Base-by-base conservation (phyloP, 2,113 vertebrate genomes). In the Campylorhamphus procurvoides region DNA sequence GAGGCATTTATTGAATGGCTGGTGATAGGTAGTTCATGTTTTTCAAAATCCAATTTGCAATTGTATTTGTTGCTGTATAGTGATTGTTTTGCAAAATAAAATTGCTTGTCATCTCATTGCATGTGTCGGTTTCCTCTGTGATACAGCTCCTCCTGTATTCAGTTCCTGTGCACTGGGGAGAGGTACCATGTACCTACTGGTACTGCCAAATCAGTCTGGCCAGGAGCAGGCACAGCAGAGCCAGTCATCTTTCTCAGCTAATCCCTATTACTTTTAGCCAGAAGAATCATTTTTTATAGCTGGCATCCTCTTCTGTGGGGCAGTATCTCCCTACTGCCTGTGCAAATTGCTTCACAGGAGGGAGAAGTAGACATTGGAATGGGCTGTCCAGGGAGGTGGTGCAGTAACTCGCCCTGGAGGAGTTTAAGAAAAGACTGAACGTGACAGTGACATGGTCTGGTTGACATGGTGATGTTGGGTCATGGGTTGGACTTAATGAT, bases 61-160 rank as follows among this genome's bases (percentile, higher is more conserved):
- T 98, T 98, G 98, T 98, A 98, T 98, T 98, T 98, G 98, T 98
- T 98, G 98, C 98, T 98, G 98, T 98, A 98, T 98, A 98, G 98
- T 98, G 98, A 98, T 98, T 98, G 98, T 98, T 98, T 98, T 98
- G 98, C 98, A 98, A 98, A 98, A 98, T 98, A 98, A 98, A 98
- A 98, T 97, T 92, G 98, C 98, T 98, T 98, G 98, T 98, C 98
- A 98, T 97, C 97, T 96, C 95, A 72, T 11, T 3, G 25, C 35
- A 31, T 12, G 49, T 84, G 75, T 76, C 2, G 2, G 67, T 40
- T 69, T 72, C 67, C 64, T 28, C 58, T 68, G 42, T 27, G 37
- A 46, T 18, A 9, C 28, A 7, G 14, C 56, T 90, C 25, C 62
- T 53, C 35, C 55, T 9, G 18, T 33, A 1, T 31, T 31, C 39